Percentiles rank a stretch among this genome's conserved stretches.
These are phyloP conservation scores for Prinia subflava DNA, from an alignment of 2,113 vertebrate genomes.

Conservation along the genomic window DNA sequence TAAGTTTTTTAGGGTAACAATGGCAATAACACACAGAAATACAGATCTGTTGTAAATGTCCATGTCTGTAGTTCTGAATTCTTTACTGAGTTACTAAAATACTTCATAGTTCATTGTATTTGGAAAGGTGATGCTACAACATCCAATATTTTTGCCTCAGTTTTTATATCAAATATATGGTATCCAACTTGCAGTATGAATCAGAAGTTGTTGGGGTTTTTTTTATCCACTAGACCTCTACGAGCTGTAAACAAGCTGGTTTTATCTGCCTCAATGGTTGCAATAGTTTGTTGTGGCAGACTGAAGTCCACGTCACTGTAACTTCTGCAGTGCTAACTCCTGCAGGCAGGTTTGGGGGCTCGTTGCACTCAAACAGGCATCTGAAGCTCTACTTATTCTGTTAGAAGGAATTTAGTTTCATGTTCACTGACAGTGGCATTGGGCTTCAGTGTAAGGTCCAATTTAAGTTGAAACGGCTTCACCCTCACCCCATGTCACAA, in stretches of 20 bases:
- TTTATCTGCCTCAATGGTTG: not conserved
- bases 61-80: not conserved
- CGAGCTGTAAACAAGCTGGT: not conserved
- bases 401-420: not conserved
- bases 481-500: not conserved
- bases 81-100: not conserved
- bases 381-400: not conserved
- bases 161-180: not conserved
- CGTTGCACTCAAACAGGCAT: not conserved
- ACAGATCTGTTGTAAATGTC: not conserved
- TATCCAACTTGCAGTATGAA: not conserved
- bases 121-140: not conserved
- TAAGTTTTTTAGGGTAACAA: not conserved
- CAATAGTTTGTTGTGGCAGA: not conserved
- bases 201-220: not conserved
- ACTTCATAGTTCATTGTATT: not conserved
- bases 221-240: not conserved
- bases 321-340: not conserved
- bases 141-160: not conserved
- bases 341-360: not conserved
- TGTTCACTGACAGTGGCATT: not conserved
- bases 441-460: not conserved
- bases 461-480: not conserved
- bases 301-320: not conserved
- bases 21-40: not conserved